Percentiles rank a stretch among this genome's conserved stretches.
Conservation (phyloP, 2,797 vertebrate genomes). For the Pampus argenteus region DNA sequence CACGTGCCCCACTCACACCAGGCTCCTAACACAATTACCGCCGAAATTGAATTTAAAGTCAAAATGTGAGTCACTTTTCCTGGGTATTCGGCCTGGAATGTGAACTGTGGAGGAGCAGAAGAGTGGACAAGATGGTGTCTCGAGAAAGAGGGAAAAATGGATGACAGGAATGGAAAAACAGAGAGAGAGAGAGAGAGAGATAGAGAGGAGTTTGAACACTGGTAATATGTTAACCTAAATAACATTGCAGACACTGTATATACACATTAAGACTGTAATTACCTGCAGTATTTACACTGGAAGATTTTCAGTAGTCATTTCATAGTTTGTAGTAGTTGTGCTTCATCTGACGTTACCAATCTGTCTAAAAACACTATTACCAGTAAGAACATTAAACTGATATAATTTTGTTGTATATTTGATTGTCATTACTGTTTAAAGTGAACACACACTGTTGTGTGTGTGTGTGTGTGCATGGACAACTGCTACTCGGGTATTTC, state of each 20-base stretch:
- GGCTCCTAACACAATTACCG: slow-evolving; percentile 74
- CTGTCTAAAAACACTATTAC: slow-evolving; percentile 40
- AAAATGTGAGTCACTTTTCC: slow-evolving; percentile 71
- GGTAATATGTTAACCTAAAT: slow-evolving; percentile 62
- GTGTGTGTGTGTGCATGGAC: slow-evolving; percentile 33
- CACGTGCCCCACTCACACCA: slow-evolving; percentile 37
- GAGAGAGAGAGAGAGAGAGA: background rate
- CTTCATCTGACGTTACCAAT: slow-evolving; percentile 28
- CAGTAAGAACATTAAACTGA: slow-evolving; percentile 30
- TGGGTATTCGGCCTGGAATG: slow-evolving; percentile 74
- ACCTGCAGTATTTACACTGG: slow-evolving; percentile 62
- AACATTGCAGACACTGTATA: slow-evolving; percentile 59
- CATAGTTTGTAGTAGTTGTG: slow-evolving; percentile 53
- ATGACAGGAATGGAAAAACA: background rate
- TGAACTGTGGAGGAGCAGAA: slow-evolving; percentile 37
- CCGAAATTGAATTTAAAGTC: slow-evolving; percentile 79
- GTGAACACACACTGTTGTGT: slow-evolving; percentile 26
- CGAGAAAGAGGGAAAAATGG: slow-evolving; percentile 6
- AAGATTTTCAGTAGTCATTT: slow-evolving; percentile 72
- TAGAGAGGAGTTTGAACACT: slow-evolving; percentile 25
- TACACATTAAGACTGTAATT: slow-evolving; percentile 61
- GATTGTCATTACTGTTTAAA: slow-evolving; percentile 30
- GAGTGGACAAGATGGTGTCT: slow-evolving; percentile 50
- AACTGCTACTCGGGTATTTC: slow-evolving; percentile 42
- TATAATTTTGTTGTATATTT: slow-evolving; percentile 21